Conservation (phyloP, 2,888 invertebrate genomes). For the Venusia cambrica region DNA sequence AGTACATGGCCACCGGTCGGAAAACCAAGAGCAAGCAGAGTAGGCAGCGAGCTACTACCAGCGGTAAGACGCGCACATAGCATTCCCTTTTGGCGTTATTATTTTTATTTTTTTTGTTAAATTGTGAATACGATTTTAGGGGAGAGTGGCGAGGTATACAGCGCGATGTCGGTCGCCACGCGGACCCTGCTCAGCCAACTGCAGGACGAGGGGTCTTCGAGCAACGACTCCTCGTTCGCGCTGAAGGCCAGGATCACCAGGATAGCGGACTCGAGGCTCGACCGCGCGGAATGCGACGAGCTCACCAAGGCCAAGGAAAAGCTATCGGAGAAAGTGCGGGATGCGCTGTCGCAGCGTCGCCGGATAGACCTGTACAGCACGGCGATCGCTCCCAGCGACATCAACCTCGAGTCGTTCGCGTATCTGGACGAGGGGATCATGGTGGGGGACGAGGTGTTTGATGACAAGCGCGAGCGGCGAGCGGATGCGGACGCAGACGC, state of each 20-base stretch:
- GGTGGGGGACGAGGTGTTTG: conserved; percentile 71
- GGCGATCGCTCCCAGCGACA: conserved; percentile 73
- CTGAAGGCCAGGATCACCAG: conserved; percentile 55
- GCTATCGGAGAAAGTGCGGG: conserved; percentile 67
- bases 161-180: conserved; percentile 64
- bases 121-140: conserved; percentile 58
- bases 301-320: conserved; percentile 68
- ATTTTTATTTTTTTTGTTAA: conserved; percentile 40
- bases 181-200: conserved; percentile 75
- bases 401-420: conserved; percentile 76
- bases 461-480: conserved; percentile 48
- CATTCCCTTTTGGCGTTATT: conserved; percentile 34
- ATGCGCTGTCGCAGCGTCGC: conserved; percentile 63
- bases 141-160: conserved; percentile 64
- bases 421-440: conserved; percentile 74
- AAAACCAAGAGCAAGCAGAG: conserved; percentile 57
- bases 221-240: conserved; percentile 76
- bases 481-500: conserved; percentile 43
- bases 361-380: conserved; percentile 79
- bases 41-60: conserved; percentile 54
- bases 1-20: conserved; percentile 59
- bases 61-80: conserved; percentile 50
- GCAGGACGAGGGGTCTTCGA: conserved; percentile 77
- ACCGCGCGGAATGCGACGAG: conserved; percentile 61
- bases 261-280: conserved; percentile 48